These are phyloP conservation scores for Capromys pilorides DNA, from an alignment of 2,797 vertebrate species.

Conservation along the genomic window DNA sequence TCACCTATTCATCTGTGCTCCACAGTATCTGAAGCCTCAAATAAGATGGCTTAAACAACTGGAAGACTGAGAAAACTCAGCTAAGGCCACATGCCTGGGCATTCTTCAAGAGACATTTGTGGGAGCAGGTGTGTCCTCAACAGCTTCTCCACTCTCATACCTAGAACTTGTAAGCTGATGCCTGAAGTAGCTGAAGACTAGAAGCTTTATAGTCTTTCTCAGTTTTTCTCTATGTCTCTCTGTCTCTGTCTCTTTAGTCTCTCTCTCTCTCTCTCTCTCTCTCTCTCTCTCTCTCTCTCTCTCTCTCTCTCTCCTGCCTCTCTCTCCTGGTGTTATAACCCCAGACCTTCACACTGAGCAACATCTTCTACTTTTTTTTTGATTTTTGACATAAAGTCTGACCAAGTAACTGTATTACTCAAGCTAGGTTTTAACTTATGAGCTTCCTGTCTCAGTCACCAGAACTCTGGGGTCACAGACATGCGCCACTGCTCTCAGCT, in stretches of 20 bases:
- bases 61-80: not conserved
- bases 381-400: not conserved
- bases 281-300: not conserved
- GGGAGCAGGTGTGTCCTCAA: not conserved
- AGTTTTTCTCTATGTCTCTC: not conserved
- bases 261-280: not conserved
- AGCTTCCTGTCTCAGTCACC: not conserved
- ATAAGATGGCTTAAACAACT: not conserved
- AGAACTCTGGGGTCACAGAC: not conserved
- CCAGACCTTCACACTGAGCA: not conserved
- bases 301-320: too few species aligned
- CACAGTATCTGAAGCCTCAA: not conserved
- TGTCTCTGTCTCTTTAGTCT: not conserved
- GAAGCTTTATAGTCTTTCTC: not conserved
- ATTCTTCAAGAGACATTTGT: not conserved
- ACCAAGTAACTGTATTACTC: not conserved
- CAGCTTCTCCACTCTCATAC: not conserved
- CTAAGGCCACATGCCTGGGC: not conserved
- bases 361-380: not conserved
- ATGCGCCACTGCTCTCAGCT: not conserved
- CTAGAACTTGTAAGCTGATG: not conserved
- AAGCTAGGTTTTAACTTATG: not conserved
- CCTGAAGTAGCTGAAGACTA: not conserved
- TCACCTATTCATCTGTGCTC: not conserved
- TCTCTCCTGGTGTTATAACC: not conserved